phyloP scores from a whole-genome alignment of 1,140 invertebrate genomes.

The Carcinoscorpius rotundicauda region DNA sequence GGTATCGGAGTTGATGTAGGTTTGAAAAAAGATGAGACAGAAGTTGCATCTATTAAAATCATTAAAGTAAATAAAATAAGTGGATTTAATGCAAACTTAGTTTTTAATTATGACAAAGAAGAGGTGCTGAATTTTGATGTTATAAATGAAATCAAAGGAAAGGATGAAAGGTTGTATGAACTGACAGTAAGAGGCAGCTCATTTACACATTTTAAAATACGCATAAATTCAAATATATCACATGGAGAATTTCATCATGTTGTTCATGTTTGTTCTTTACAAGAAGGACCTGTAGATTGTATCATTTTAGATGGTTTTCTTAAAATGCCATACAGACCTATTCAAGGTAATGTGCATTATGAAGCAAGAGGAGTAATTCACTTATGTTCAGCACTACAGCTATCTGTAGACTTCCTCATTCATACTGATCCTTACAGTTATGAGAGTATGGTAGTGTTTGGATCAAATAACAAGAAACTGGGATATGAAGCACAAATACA shows the following conservation, averaged over 20 bases:
- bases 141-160: constrained; percentile 9
- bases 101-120: constrained; percentile 13
- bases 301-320: no score
- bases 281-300: no score
- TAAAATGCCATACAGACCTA: no score
- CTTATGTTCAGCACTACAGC: no score
- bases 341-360: no score
- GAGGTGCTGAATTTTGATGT: constrained; percentile 6
- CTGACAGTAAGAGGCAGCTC: no score
- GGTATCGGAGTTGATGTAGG: not conserved
- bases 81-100: constrained; percentile 13
- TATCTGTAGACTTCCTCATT: not conserved
- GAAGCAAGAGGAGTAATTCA: no score
- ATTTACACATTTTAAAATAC: no score
- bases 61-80: constrained; percentile 7
- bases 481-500: not conserved
- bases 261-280: no score
- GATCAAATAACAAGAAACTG: not conserved
- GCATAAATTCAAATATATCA: no score
- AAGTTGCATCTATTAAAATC: not conserved
- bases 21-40: not conserved
- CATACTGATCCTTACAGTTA: not conserved
- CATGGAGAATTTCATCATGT: no score
- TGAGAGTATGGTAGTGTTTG: not conserved
- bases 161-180: constrained; percentile 2